phyloP scores from a whole-genome alignment of 2,797 vertebrate genomes.

The Macropodus opercularis region DNA sequence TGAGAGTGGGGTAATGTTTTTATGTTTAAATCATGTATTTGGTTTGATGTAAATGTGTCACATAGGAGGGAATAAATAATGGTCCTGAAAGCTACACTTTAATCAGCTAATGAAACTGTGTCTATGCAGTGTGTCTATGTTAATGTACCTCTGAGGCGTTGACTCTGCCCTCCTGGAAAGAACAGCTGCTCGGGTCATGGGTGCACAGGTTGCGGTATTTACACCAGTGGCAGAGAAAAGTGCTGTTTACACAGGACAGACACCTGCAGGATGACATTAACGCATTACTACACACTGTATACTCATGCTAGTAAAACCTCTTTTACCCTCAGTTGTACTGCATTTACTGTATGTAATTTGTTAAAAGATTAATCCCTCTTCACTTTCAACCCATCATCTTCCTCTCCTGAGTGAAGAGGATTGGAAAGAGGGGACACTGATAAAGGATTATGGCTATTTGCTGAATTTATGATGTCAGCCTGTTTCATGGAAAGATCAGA shows the following conservation, averaged over 20 bases:
- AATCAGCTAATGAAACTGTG: constrained; percentile 34
- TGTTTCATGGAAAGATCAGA: constrained; percentile 21
- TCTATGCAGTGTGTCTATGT: constrained; percentile 1
- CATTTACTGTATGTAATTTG: background rate
- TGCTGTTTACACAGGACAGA: constrained; percentile 94
- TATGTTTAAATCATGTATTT: background rate
- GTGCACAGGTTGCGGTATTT: constrained; percentile 97
- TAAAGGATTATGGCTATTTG: constrained; percentile 30
- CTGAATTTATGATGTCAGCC: constrained; percentile 24
- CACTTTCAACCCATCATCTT: constrained; percentile 6
- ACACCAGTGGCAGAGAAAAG: constrained; percentile 97
- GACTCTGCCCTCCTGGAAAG: constrained; percentile 95
- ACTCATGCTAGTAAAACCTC: background rate
- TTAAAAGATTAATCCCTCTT: background rate
- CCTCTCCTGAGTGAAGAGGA: constrained; percentile 11
- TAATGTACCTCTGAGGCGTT: constrained; percentile 87
- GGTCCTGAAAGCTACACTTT: constrained; percentile 21
- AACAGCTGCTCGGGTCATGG: constrained; percentile 93
- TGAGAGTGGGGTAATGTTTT: constrained; percentile 3
- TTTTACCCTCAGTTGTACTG: background rate
- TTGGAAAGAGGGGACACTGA: constrained; percentile 24
- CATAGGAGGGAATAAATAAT: constrained; percentile 6
- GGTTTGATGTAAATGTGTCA: constrained; percentile 12
- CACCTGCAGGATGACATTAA: constrained; percentile 80
- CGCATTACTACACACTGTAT: background rate